Base-by-base conservation (phyloP, 2,888 invertebrate genomes). In the Sphecodes monilicornis region DNA sequence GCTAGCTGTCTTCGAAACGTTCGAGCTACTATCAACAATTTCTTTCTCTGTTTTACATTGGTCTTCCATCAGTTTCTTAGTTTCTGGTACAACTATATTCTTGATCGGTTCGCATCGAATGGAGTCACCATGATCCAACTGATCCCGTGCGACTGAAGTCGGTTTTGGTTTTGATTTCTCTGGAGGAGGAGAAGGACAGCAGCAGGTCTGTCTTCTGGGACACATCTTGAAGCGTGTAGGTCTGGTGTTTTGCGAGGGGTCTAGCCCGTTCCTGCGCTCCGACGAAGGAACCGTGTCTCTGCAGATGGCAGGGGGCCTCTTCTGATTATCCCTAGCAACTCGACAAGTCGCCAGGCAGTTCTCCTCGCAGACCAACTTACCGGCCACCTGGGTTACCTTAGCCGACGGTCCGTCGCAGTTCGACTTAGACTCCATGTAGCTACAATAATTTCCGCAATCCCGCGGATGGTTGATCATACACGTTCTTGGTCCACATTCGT, bases 201-300 rank as follows among this genome's bases (percentile, higher is more conserved):
- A 68, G 22, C 71, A 69, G 18, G 73, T 70, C 22, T 26, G 32
- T 26, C 41, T 60, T 13, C 32, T 57, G 0, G 1, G 18, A 0
- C 11, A 0, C 1, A 10, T 39, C 3, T 22, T 57, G 4, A 22
- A 29, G 6, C 18, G 57, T 22, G 26, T 39, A 1, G 41, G 1
- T 0, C 8, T 22, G 4, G 3, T 1, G 1, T 36, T 60, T 2
- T 77, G 68, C 0, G 32, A 54, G 0, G 80, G 54, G 41, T 89
- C 87, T 13, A 87, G 46, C 13, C 78, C 83, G 10, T 88, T 85
- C 4, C 83, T 84, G 4, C 78, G 66, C 11, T 69, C 69, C 22
- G 43, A 5, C 39, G 39, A 41, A 26, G 68, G 43, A 22, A 36
- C 41, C 11, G 0, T 13, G 29, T 43, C 64, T 46, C 32, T 18